Evolutionary conservation across 2,797 vertebrate species (phyloP).

Genomic region (Poecilia gillii): DNA sequence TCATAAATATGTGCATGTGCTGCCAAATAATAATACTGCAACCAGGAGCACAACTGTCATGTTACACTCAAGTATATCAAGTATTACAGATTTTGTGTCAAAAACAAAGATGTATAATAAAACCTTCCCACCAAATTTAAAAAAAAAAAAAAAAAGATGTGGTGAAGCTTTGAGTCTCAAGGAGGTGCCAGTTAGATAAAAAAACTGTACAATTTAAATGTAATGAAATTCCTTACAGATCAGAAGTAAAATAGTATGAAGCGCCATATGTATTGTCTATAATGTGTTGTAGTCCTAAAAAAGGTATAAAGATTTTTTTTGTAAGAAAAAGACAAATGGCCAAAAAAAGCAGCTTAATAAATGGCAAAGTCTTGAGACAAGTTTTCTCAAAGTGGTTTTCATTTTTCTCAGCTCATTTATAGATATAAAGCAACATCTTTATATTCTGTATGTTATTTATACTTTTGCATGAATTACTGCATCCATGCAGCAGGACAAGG

Average conservation of each 20-base stretch:
- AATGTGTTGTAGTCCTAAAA: constrained; percentile 76
- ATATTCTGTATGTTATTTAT: not conserved
- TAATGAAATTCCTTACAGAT: constrained; percentile 85
- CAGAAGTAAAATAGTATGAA: constrained; percentile 73
- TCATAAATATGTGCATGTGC: constrained; percentile 80
- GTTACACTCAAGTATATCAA: constrained; percentile 70
- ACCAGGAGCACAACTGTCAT: constrained; percentile 81
- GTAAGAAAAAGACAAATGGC: constrained; percentile 73
- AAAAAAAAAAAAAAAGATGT: constrained; percentile 34
- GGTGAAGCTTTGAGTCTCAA: constrained; percentile 34
- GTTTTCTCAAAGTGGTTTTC: constrained; percentile 61
- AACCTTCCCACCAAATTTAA: constrained; percentile 59
- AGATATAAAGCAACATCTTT: not conserved
- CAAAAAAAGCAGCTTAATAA: constrained; percentile 70
- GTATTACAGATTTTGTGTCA: constrained; percentile 72
- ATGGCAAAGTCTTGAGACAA: constrained; percentile 50
- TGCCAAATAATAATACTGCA: constrained; percentile 79
- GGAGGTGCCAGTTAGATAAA: constrained; percentile 75
- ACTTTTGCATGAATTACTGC: not conserved
- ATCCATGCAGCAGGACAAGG: not conserved
- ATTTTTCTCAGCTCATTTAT: constrained; percentile 33
- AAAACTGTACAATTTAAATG: constrained; percentile 88
- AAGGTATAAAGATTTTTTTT: constrained; percentile 64
- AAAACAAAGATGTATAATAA: constrained; percentile 59
- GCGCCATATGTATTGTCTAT: constrained; percentile 84